Evolutionary conservation across 1,140 invertebrate genomes (phyloP).

Genomic region (Drosophila lacertosa): DNA sequence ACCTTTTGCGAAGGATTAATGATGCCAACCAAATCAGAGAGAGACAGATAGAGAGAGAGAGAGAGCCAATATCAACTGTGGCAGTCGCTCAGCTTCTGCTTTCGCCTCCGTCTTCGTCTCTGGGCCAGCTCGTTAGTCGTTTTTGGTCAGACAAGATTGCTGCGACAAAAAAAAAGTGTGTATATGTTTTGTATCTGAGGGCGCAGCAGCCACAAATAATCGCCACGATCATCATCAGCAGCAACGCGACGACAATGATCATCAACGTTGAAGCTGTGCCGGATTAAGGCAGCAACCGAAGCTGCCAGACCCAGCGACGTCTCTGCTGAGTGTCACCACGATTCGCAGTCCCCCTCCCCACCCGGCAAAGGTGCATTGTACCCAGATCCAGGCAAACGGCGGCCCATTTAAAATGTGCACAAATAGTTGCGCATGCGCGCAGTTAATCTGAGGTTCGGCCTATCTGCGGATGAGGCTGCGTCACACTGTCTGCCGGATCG

Average conservation of each 20-base stretch:
- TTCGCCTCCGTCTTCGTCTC: conserved; percentile 1
- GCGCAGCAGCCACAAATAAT: conserved; percentile 69
- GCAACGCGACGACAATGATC: conserved; percentile 35
- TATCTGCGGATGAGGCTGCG: conserved; percentile 43
- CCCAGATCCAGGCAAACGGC: conserved; percentile 50
- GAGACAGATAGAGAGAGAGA: conserved; percentile 19
- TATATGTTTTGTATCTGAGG: conserved; percentile 60
- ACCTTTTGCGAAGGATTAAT: conserved; percentile 67
- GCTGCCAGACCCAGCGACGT: conserved; percentile 72
- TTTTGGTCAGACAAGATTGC: conserved; percentile 79
- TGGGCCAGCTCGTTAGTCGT: conserved; percentile 70
- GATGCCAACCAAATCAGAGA: conserved; percentile 61
- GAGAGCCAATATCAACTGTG: conserved; percentile 65
- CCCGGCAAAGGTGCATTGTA: conserved; percentile 62
- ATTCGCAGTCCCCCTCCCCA: neutral
- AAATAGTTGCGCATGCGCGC: conserved; percentile 81
- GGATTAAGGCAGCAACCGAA: conserved; percentile 64
- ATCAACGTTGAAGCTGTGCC: conserved; percentile 36
- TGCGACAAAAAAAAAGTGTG: conserved; percentile 61
- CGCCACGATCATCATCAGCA: conserved; percentile 65
- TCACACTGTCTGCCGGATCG: conserved; percentile 67
- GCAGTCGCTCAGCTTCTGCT: conserved; percentile 65
- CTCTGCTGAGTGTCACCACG: conserved; percentile 66
- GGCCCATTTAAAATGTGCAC: conserved; percentile 80
- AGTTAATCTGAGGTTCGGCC: conserved; percentile 63